phyloP scores from a whole-genome alignment of 2,797 vertebrate genomes.

The Propithecus deckenii region DNA sequence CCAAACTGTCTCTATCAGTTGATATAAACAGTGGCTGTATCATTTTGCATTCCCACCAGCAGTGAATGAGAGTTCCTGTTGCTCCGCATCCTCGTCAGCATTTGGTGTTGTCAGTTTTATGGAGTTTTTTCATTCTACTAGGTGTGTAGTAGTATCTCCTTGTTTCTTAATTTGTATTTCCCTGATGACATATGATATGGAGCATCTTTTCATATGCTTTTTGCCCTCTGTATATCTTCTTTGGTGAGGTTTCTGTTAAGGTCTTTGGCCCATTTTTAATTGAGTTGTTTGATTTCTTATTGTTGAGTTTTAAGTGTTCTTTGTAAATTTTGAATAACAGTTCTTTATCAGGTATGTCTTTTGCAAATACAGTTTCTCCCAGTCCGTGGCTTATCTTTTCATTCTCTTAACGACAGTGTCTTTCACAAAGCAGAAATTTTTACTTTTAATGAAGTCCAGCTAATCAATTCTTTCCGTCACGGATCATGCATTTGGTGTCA shows the following conservation, averaged over 20 bases:
- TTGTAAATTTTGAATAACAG: not conserved
- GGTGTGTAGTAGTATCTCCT: not conserved
- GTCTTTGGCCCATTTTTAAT: not conserved
- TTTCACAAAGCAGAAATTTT: too few species aligned
- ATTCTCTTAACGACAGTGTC: not conserved
- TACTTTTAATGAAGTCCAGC: too few species aligned
- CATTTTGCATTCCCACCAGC: not conserved
- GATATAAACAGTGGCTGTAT: too few species aligned
- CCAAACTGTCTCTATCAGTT: not conserved
- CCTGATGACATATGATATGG: not conserved
- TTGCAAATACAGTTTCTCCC: not conserved
- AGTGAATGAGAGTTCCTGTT: not conserved
- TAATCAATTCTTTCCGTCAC: too few species aligned
- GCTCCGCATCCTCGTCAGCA: not conserved
- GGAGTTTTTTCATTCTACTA: not conserved
- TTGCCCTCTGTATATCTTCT: not conserved
- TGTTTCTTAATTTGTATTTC: not conserved
- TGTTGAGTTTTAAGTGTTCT: not conserved
- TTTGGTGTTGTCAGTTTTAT: not conserved
- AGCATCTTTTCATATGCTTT: not conserved
- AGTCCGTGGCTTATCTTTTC: not conserved
- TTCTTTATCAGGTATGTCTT: not conserved
- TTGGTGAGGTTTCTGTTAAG: not conserved
- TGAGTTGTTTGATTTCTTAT: not conserved
- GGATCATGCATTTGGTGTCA: too few species aligned